Percentiles rank a stretch among this genome's conserved stretches.
Conservation (phyloP, 1,140 invertebrate genomes). For the Drosophila athabasca region DNA sequence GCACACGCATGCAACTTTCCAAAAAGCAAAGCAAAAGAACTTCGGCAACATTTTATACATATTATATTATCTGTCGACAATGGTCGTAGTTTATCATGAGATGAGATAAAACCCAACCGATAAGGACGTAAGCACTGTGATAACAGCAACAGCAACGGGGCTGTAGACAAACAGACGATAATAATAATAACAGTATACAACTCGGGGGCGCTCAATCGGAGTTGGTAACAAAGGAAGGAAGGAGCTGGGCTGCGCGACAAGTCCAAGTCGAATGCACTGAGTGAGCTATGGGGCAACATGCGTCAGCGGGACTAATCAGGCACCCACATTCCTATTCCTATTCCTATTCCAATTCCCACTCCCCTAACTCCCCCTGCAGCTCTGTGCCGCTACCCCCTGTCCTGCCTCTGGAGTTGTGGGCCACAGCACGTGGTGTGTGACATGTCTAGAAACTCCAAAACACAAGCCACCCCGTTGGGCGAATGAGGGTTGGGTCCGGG, state of each 20-base stretch:
- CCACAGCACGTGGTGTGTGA: conserved; percentile 62
- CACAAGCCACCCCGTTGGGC: conserved; percentile 70
- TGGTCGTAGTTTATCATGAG: conserved; percentile 67
- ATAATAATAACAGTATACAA: conserved; percentile 77
- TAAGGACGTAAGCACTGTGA: conserved; percentile 72
- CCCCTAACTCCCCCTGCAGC: conserved; percentile 1
- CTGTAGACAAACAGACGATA: conserved; percentile 73
- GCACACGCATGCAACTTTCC: conserved; percentile 36
- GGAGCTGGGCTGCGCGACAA: conserved; percentile 22
- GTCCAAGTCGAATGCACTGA: conserved; percentile 50
- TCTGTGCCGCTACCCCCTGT: not conserved
- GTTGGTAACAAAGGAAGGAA: conserved; percentile 52
- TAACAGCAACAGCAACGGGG: conserved; percentile 54
- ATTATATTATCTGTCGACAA: conserved; percentile 70
- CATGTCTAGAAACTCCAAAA: conserved; percentile 63
- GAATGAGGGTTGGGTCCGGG: conserved; percentile 20
- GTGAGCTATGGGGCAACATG: conserved; percentile 22
- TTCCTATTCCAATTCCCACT: not conserved
- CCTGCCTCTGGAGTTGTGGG: conserved; percentile 41
- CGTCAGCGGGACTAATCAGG: conserved; percentile 74
- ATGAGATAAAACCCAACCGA: conserved; percentile 68
- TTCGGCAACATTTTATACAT: conserved; percentile 58
- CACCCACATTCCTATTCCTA: conserved; percentile 35
- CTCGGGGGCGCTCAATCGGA: conserved; percentile 55
- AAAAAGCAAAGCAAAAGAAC: conserved; percentile 27